phyloP scores from a whole-genome alignment of 2,113 vertebrate genomes.

The Alces alces region DNA sequence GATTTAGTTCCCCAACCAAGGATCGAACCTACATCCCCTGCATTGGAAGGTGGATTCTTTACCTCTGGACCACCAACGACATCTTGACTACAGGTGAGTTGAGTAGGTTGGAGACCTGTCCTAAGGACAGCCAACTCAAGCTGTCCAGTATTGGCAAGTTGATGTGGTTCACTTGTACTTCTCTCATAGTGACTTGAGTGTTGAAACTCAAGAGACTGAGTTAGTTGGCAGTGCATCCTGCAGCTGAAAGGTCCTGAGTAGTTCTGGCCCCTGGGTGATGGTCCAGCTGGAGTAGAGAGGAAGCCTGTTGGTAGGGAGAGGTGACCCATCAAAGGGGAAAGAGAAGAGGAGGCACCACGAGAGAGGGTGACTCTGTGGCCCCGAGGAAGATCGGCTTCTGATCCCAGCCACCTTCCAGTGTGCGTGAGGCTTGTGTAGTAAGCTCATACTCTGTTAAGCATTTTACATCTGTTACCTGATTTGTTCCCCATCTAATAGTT shows the following conservation, averaged over 20 bases:
- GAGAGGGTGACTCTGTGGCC: not conserved
- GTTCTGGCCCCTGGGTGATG: fast-evolving
- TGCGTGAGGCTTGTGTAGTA: not conserved
- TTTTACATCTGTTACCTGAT: not conserved
- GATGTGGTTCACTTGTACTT: not conserved
- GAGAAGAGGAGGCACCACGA: not conserved
- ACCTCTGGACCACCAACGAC: not conserved
- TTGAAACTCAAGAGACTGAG: not conserved
- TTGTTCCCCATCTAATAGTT: not conserved
- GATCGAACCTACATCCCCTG: not conserved
- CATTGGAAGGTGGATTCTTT: not conserved
- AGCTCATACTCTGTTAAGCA: not conserved
- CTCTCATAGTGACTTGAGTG: not conserved
- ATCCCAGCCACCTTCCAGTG: not conserved
- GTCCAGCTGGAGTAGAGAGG: not conserved
- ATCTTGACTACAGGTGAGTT: not conserved
- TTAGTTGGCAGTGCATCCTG: not conserved
- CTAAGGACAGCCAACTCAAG: not conserved
- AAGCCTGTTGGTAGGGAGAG: not conserved
- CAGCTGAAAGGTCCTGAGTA: not conserved
- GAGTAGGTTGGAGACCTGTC: not conserved
- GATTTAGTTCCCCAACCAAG: not conserved
- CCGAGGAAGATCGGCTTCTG: not conserved
- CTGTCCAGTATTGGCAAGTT: not conserved
- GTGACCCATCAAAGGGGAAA: not conserved